Base-by-base conservation (phyloP, 2,888 invertebrate species). In the Gastrophysa polygoni region DNA sequence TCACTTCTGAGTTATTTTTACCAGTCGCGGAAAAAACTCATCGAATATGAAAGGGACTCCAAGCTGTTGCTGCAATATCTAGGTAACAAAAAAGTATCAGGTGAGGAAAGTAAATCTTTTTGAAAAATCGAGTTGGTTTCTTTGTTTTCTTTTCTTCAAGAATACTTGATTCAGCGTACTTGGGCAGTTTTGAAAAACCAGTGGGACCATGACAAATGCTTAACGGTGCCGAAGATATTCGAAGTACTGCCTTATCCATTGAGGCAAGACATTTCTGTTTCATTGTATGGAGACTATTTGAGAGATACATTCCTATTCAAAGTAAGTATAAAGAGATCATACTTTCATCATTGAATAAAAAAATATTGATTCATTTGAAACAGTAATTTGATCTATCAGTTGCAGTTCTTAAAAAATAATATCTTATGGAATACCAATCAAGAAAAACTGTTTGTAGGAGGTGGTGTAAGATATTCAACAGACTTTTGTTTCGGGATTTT, bases 191-290 rank as follows among this genome's bases (percentile, higher is more conserved):
- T 86, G 0, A 77, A 82, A 2, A 82, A 83, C 38, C 72, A 86
- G 47, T 86, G 86, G 86, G 83, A 82, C 38, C 76, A 84, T 50
- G 84, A 84, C 64, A 83, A 83, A 70, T 85, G 85, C 5, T 80
- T 78, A 75, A 84, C 85, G 6, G 51, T 61, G 11, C 24, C 47
- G 1, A 64, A 64, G 46, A 54, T 65, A 29, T 55, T 66, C 14
- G 29, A 52, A 7, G 34, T 46, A 38, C 61, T 66, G 14, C 63
- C 52, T 1, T 65, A 61, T 32, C 51, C 58, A 7, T 43, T 68
- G 8, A 50, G 63, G 44, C 63, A 63, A 61, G 68, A 71, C 77
- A 76, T 85, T 10, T 84, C 85, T 83, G 81, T 82, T 70, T 81
- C 82, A 0, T 78, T 85, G 2, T 86, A 85, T 66, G 85, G 85